These are phyloP conservation scores for Catocala sponsa DNA, from an alignment of 2,888 invertebrate genomes.

Conservation along the genomic window DNA sequence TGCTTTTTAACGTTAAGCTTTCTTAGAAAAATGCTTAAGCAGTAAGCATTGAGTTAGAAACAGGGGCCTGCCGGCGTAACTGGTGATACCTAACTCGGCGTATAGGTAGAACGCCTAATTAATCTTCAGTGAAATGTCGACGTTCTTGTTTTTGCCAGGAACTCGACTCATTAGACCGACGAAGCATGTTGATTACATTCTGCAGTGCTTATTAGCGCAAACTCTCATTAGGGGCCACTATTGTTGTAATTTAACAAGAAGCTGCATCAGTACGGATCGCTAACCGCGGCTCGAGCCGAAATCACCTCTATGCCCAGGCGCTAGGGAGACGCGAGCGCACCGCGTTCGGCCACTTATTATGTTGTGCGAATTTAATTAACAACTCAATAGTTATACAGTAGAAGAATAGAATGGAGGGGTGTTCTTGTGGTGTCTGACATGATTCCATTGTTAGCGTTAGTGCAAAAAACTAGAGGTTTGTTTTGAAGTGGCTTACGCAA, in stretches of 20 bases:
- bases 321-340: constrained; percentile 52
- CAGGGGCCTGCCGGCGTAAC: constrained; percentile 67
- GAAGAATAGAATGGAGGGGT: constrained; percentile 74
- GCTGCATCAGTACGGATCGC: constrained; percentile 72
- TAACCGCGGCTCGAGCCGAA: constrained; percentile 58
- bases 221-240: constrained; percentile 87
- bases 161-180: constrained; percentile 86
- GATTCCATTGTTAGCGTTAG: constrained; percentile 82
- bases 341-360: constrained; percentile 56
- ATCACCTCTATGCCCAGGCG: constrained; percentile 61
- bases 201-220: constrained; percentile 87
- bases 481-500: constrained; percentile 85
- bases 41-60: constrained; percentile 66
- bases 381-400: constrained; percentile 80
- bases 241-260: constrained; percentile 88
- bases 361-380: constrained; percentile 86
- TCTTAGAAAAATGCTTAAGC: constrained; percentile 69
- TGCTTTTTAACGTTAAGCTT: constrained; percentile 56
- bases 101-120: constrained; percentile 83
- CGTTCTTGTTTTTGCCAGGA: constrained; percentile 84
- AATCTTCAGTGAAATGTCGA: constrained; percentile 86
- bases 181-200: constrained; percentile 88
- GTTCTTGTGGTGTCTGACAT: constrained; percentile 83
- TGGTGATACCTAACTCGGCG: constrained; percentile 63
- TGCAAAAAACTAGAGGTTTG: constrained; percentile 81